A percentile compares a stretch with the other conserved stretches of the same genome.
These are phyloP conservation scores for Drosophila quinaria DNA, from an alignment of 2,888 invertebrate genomes.

Conservation along the genomic window DNA sequence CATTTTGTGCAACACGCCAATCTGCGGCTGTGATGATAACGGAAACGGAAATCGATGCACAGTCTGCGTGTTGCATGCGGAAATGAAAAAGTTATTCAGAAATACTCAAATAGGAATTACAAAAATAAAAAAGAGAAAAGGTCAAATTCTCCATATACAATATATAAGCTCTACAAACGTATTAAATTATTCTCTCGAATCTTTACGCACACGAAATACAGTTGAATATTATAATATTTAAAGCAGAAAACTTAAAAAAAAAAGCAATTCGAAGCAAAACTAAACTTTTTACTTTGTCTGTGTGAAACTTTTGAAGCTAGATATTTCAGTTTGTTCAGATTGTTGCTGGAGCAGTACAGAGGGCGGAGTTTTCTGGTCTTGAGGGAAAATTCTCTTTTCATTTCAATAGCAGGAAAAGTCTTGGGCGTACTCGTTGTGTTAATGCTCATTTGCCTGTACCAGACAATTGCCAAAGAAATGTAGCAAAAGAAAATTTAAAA, in stretches of 20 bases:
- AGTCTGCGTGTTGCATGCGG: slow-evolving; percentile 59
- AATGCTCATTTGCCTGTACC: slow-evolving; percentile 64
- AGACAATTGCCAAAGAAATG: slow-evolving; percentile 60
- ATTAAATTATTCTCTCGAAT: background rate
- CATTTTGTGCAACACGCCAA: slow-evolving; percentile 47
- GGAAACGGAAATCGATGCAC: slow-evolving; percentile 73
- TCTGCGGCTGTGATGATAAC: slow-evolving; percentile 31
- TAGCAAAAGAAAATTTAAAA: slow-evolving; percentile 49
- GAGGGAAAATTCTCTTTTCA: background rate
- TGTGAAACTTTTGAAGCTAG: slow-evolving; percentile 52
- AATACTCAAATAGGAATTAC: background rate
- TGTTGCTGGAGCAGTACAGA: slow-evolving; percentile 3
- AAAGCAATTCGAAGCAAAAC: slow-evolving; percentile 27
- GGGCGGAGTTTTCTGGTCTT: background rate
- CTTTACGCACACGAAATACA: background rate
- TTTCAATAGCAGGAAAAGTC: slow-evolving; percentile 4
- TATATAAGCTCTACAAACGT: background rate
- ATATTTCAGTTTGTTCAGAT: slow-evolving; percentile 48
- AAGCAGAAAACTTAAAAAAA: slow-evolving; percentile 9
- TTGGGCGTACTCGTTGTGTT: slow-evolving; percentile 25
- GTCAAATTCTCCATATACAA: background rate
- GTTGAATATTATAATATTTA: background rate
- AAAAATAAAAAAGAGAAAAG: slow-evolving; percentile 5
- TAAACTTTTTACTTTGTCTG: slow-evolving; percentile 67
- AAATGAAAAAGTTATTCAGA: slow-evolving; percentile 59